Evolutionary conservation across 2,797 vertebrate species (phyloP).

Genomic region (Ctenosaura bakeri): DNA sequence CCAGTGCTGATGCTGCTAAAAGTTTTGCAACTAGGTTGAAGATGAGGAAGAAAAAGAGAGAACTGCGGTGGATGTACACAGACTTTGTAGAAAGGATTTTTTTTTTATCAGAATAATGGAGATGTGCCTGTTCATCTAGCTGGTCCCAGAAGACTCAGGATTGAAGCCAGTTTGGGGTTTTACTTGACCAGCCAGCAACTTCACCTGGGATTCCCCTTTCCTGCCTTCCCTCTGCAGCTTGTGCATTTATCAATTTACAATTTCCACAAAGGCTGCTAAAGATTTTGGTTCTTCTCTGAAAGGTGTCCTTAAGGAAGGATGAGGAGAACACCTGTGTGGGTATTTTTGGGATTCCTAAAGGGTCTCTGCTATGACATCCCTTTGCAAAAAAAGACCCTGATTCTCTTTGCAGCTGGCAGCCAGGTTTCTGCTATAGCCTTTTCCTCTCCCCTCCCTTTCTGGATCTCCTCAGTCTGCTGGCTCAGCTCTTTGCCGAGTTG

Average conservation of each 20-base stretch:
- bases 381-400: not conserved
- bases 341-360: not conserved
- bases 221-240: not conserved
- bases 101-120: too few relatives aligned
- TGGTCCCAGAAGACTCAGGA: not conserved
- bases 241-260: not conserved
- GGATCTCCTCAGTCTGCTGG: conserved; percentile 40
- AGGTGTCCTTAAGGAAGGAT: not conserved
- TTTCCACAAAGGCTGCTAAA: not conserved
- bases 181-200: too few relatives aligned
- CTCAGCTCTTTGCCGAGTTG: conserved; percentile 17
- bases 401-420: not conserved
- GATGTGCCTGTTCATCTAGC: too few relatives aligned
- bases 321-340: not conserved
- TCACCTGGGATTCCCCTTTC: not conserved
- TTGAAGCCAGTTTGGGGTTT: too few relatives aligned
- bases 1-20: too few relatives aligned
- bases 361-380: not conserved
- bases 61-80: too few relatives aligned
- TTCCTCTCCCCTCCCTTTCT: not conserved
- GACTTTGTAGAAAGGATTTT: too few relatives aligned
- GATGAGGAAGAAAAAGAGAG: too few relatives aligned
- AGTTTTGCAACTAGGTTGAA: too few relatives aligned
- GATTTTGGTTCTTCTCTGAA: not conserved
- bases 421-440: not conserved